These are phyloP conservation scores for Nixonia krombeini DNA, from an alignment of 1,140 invertebrate species.

Conservation along the genomic window DNA sequence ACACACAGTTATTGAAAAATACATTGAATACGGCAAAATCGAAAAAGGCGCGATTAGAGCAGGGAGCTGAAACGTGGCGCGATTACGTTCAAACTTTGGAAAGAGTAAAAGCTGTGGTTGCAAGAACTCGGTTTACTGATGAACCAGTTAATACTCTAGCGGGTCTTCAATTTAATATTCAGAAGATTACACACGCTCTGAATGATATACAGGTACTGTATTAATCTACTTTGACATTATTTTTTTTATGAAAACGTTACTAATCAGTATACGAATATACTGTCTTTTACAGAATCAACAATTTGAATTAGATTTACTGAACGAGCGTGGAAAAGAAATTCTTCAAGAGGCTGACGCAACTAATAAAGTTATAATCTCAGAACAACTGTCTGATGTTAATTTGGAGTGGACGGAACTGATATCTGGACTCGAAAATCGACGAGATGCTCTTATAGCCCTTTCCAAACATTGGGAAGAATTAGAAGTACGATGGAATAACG, in stretches of 20 bases:
- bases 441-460: slow-evolving; percentile 76
- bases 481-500: slow-evolving; percentile 78
- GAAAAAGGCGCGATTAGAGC: slow-evolving; percentile 80
- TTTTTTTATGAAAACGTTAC: slow-evolving; percentile 10
- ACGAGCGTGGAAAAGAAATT: slow-evolving; percentile 78
- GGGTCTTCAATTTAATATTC: slow-evolving; percentile 83
- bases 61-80: slow-evolving; percentile 84
- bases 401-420: slow-evolving; percentile 84
- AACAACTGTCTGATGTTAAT: slow-evolving; percentile 76
- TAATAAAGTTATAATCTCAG: slow-evolving; percentile 76
- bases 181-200: slow-evolving; percentile 83
- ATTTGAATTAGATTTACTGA: slow-evolving; percentile 75
- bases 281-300: slow-evolving; percentile 74
- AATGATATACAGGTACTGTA: slow-evolving; percentile 82
- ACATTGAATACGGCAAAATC: slow-evolving; percentile 86
- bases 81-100: slow-evolving; percentile 84
- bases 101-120: slow-evolving; percentile 81
- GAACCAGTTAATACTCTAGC: slow-evolving; percentile 83
- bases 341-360: slow-evolving; percentile 75
- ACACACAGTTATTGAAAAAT: slow-evolving; percentile 85
- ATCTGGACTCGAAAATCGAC: slow-evolving; percentile 77
- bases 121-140: slow-evolving; percentile 80
- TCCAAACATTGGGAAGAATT: slow-evolving; percentile 85
- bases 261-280: slow-evolving; percentile 2
- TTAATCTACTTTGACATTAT: neutral